Conservation (phyloP, 2,113 vertebrate genomes). For the Spea bombifrons region DNA sequence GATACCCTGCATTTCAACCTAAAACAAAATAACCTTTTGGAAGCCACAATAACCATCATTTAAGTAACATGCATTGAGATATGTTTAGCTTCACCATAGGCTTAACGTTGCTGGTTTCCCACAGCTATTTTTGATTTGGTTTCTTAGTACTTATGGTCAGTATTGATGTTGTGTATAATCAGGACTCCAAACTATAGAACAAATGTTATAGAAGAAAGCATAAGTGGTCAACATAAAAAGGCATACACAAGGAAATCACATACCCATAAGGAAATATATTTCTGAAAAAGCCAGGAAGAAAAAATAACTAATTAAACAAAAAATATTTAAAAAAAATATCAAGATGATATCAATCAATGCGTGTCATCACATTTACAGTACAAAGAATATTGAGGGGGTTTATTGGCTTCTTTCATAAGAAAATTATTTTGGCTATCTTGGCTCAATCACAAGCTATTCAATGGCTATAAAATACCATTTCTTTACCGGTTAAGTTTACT, state of each 20-base stretch:
- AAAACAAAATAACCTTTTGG: slow-evolving; percentile 17
- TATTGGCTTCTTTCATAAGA: too few species aligned
- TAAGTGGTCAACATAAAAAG: slow-evolving; percentile 27
- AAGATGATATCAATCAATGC: too few species aligned
- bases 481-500: too few species aligned
- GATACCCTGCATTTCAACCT: slow-evolving; percentile 16
- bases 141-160: slow-evolving; percentile 41
- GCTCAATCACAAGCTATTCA: too few species aligned
- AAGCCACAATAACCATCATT: slow-evolving; percentile 28
- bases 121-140: slow-evolving; percentile 32
- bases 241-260: slow-evolving; percentile 5
- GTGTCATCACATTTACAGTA: too few species aligned
- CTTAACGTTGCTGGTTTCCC: slow-evolving; percentile 32
- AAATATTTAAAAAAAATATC: too few species aligned
- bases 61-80: slow-evolving; percentile 1
- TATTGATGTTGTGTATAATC: slow-evolving; percentile 28
- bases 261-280: neutral
- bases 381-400: too few species aligned
- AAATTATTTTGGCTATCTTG: too few species aligned
- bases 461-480: too few species aligned
- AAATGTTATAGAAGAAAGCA: slow-evolving; percentile 29
- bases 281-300: neutral
- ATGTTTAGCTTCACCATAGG: slow-evolving; percentile 25
- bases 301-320: too few species aligned
- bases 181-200: slow-evolving; percentile 26